A percentile compares a stretch with the other conserved stretches of the same genome.
phyloP scores from a whole-genome alignment of 2,888 invertebrate species.

The Mellilla xanthometata region DNA sequence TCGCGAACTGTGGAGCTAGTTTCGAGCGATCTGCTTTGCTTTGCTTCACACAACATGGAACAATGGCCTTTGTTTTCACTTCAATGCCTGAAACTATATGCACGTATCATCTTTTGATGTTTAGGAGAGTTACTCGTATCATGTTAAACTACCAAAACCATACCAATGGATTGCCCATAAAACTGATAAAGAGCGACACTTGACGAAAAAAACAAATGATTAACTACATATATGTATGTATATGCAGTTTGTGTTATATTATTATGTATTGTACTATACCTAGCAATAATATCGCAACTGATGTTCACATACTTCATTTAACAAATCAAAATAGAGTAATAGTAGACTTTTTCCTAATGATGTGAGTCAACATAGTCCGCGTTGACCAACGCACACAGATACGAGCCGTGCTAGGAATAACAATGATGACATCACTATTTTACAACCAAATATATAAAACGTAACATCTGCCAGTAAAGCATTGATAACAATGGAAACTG shows the following conservation, averaged over 20 bases:
- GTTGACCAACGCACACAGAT: conserved; percentile 50
- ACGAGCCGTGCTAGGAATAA: conserved; percentile 60
- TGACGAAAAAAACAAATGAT: no score
- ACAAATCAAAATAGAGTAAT: no score
- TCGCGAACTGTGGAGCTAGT: conserved; percentile 54
- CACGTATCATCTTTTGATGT: no score
- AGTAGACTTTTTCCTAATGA: conserved; percentile 47
- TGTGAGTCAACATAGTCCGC: conserved; percentile 58
- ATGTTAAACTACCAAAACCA: no score
- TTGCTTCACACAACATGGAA: conserved; percentile 57
- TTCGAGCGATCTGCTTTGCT: conserved; percentile 57
- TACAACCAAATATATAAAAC: conserved; percentile 22
- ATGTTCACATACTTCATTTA: conserved; percentile 14
- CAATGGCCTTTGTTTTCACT: conserved; percentile 77
- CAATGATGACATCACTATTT: conserved; percentile 73
- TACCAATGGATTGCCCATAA: no score
- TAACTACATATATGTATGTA: no score
- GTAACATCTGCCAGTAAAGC: conserved; percentile 20
- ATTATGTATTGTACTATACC: no score
- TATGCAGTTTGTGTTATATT: no score
- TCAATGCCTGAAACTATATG: conserved; percentile 50
- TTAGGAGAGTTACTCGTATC: no score
- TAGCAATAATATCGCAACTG: no score
- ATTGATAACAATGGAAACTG: conserved; percentile 34
- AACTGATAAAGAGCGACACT: no score